Conservation (phyloP, 2,797 vertebrate species). For the Harpagifer antarcticus region DNA sequence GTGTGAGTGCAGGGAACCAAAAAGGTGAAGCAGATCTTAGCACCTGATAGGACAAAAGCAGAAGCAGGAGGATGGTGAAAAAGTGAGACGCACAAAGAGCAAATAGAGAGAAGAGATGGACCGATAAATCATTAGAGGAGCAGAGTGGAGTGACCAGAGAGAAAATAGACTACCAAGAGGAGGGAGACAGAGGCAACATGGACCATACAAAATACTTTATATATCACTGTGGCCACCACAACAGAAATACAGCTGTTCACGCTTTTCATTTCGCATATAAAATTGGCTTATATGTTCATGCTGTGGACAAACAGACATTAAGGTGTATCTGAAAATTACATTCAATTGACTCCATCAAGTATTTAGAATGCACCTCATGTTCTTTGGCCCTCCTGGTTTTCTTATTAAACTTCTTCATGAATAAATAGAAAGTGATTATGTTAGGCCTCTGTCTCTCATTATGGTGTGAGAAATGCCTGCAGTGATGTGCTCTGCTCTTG, state of each 20-base stretch:
- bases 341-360: not conserved
- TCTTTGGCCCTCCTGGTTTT: slow-evolving; percentile 12
- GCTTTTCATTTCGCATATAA: not conserved
- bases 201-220: slow-evolving; percentile 12
- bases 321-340: slow-evolving; percentile 2
- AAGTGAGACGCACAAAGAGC: slow-evolving; percentile 13
- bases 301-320: not conserved
- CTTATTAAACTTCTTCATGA: slow-evolving; percentile 6
- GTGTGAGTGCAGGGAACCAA: slow-evolving; percentile 11
- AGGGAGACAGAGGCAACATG: slow-evolving; percentile 17
- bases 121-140: slow-evolving; percentile 51
- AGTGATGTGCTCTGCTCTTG: slow-evolving; percentile 41
- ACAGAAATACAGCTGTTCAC: not conserved
- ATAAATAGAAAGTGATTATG: slow-evolving; percentile 10
- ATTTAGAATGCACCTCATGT: not conserved
- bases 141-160: slow-evolving; percentile 27
- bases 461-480: too few species aligned
- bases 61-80: slow-evolving; percentile 16
- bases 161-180: slow-evolving; percentile 38
- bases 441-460: slow-evolving; percentile 45
- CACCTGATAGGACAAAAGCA: slow-evolving; percentile 7
- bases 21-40: slow-evolving; percentile 23
- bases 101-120: slow-evolving; percentile 44
- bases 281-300: slow-evolving; percentile 12
- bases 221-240: slow-evolving; percentile 3